A percentile compares a stretch with the other conserved stretches of the same genome.
Evolutionary conservation across 2,797 vertebrate species (phyloP).

Genomic region (Odontamblyopus rebecca): DNA sequence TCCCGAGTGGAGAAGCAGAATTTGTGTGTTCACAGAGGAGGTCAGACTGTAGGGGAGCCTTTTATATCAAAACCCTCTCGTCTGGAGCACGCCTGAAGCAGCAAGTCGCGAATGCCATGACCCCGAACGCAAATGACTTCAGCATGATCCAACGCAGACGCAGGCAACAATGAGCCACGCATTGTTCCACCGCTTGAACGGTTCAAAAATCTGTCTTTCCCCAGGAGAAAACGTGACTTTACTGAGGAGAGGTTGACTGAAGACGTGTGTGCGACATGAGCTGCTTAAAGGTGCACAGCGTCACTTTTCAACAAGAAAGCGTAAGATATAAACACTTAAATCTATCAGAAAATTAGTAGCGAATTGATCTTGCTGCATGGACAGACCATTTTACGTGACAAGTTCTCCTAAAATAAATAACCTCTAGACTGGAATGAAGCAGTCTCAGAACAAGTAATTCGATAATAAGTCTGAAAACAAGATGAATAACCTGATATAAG

Average conservation of each 20-base stretch:
- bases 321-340: too few species aligned
- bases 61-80: conserved; percentile 66
- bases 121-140: conserved; percentile 46
- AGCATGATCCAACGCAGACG: conserved; percentile 52
- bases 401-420: too few species aligned
- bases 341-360: too few species aligned
- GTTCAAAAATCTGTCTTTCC: conserved; percentile 27
- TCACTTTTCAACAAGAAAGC: too few species aligned
- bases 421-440: too few species aligned
- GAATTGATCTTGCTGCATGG: too few species aligned
- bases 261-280: not conserved
- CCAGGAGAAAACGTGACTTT: conserved; percentile 3
- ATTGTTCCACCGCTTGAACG: conserved; percentile 29
- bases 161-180: conserved; percentile 26
- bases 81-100: conserved; percentile 48
- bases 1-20: conserved; percentile 7
- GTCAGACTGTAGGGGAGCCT: conserved; percentile 62
- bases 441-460: too few species aligned
- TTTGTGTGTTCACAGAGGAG: conserved; percentile 40
- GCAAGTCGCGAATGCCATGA: conserved; percentile 32
- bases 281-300: too few species aligned
- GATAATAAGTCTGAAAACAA: too few species aligned
- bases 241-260: not conserved
- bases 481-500: too few species aligned
- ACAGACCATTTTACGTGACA: too few species aligned